Percentiles rank a stretch among this genome's conserved stretches.
Conservation (phyloP, 2,797 vertebrate species). For the Molossus molossus region DNA sequence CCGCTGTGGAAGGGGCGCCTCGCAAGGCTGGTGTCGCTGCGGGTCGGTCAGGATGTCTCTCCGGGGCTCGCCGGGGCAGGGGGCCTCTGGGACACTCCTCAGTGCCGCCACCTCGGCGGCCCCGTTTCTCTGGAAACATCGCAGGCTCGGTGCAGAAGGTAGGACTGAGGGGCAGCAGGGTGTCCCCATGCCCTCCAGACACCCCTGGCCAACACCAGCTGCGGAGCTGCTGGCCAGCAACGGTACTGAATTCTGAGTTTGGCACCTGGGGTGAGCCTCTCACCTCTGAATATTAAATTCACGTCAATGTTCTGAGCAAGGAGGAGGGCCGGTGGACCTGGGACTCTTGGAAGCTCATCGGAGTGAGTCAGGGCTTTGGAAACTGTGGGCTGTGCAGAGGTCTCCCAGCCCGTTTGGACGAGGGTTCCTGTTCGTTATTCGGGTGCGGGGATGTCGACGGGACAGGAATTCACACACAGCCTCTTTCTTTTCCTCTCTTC, state of each 20-base stretch:
- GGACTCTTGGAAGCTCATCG: neutral
- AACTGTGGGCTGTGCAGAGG: neutral
- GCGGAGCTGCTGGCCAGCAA: neutral
- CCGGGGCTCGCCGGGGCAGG: conserved; percentile 71
- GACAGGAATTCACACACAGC: neutral
- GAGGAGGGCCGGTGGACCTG: neutral
- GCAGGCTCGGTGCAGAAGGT: conserved; percentile 9
- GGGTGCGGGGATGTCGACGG: neutral
- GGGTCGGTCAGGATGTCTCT: conserved; percentile 68
- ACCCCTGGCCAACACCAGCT: neutral
- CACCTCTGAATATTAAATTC: neutral
- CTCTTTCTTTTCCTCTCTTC: neutral
- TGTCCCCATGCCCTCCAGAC: neutral
- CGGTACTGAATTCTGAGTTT: neutral
- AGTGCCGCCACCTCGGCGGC: neutral
- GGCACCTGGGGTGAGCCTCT: neutral
- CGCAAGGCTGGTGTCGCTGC: conserved; percentile 32
- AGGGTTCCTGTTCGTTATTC: neutral
- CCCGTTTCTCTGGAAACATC: conserved; percentile 50
- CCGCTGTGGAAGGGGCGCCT: conserved; percentile 17
- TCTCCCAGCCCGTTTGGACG: too few species aligned
- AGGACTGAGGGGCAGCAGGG: neutral
- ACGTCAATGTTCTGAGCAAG: neutral
- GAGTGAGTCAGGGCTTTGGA: neutral
- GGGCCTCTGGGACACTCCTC: conserved; percentile 20